These are phyloP conservation scores for Lepus oiostolus DNA, from an alignment of 2,797 vertebrate genomes.

Conservation along the genomic window DNA sequence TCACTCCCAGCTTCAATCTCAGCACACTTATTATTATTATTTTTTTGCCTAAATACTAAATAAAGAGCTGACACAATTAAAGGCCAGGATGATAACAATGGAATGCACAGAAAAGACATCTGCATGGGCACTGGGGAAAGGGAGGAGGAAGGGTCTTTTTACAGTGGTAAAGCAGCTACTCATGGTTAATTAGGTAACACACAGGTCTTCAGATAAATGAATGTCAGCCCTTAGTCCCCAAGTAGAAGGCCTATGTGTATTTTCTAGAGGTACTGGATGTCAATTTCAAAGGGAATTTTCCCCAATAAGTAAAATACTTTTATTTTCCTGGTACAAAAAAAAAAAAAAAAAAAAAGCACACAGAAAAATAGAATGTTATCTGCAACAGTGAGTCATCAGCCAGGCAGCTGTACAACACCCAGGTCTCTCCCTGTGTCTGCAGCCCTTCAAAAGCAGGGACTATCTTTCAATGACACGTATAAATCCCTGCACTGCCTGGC, in stretches of 20 bases:
- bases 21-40: neutral
- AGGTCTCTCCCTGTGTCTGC: slow-evolving; percentile 75
- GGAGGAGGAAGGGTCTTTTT: neutral
- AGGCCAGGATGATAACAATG: neutral
- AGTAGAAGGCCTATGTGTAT: neutral
- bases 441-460: slow-evolving; percentile 69
- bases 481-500: slow-evolving; percentile 34
- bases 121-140: neutral
- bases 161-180: neutral
- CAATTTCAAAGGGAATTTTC: slow-evolving; percentile 64
- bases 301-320: slow-evolving; percentile 72
- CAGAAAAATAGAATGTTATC: slow-evolving; percentile 78
- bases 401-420: slow-evolving; percentile 83
- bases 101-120: neutral
- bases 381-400: slow-evolving; percentile 89
- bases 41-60: slow-evolving; percentile 43
- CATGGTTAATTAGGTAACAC: neutral
- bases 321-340: slow-evolving; percentile 77
- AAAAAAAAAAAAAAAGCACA: slow-evolving; percentile 65
- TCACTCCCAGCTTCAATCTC: neutral
- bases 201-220: slow-evolving; percentile 34
- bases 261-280: slow-evolving; percentile 9
- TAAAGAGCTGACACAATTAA: neutral
- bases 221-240: neutral
- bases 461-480: slow-evolving; percentile 69